These are phyloP conservation scores for Acanthis flammea DNA, from an alignment of 2,797 vertebrate genomes.

Conservation along the genomic window DNA sequence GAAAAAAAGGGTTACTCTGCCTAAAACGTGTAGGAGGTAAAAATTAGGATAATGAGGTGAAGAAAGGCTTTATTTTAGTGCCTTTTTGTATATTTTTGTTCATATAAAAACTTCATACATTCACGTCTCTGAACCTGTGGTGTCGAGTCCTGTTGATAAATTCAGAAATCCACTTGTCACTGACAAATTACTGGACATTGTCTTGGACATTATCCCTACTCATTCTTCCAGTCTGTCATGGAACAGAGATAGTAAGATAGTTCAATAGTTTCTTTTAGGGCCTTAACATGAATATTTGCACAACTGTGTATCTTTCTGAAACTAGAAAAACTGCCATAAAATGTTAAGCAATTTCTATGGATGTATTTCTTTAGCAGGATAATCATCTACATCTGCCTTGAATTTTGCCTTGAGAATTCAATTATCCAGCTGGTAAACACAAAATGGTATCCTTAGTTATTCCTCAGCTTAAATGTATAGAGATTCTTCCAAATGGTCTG, in stretches of 20 bases:
- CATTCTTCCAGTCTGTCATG: background rate
- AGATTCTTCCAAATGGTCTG: background rate
- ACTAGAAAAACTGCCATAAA: background rate
- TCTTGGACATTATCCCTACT: background rate
- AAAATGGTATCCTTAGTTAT: background rate
- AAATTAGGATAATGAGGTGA: background rate
- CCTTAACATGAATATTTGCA: background rate
- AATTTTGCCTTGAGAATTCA: background rate
- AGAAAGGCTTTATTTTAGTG: background rate
- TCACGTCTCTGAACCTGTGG: background rate
- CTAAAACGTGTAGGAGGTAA: background rate
- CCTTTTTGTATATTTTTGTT: background rate
- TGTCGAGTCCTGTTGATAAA: background rate
- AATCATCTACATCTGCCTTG: background rate
- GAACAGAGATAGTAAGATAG: background rate
- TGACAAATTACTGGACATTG: background rate
- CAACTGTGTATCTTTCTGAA: background rate
- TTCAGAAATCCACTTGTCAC: background rate
- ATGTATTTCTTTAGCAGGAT: background rate
- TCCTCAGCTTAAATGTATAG: background rate
- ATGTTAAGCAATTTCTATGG: background rate
- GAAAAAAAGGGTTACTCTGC: background rate
- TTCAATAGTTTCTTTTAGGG: background rate
- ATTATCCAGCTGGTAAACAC: background rate
- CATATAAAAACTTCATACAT: rapidly evolving